Base-by-base conservation (phyloP, 1,140 invertebrate genomes). In the Lepidostoma basale region DNA sequence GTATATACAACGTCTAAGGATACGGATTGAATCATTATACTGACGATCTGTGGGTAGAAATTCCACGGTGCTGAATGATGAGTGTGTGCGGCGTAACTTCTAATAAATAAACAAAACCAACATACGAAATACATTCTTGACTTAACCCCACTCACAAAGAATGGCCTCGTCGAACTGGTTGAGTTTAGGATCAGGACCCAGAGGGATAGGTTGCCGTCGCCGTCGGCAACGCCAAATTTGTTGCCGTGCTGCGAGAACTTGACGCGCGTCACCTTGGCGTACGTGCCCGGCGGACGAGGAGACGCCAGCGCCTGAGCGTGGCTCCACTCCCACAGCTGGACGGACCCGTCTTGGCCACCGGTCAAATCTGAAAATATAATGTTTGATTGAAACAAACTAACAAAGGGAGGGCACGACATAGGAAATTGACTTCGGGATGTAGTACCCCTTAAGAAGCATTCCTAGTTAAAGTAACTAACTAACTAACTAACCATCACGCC, bases 311-410 rank as follows among this genome's bases (percentile, higher is more conserved):
- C 90, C 66, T 94, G 91, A 30, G 89, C 87, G 79, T 98, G 96
- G 18, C 93, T 94, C 96, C 97, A 99, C 84, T 99, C 97, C 96
- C 97, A 98, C 66, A 99, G 85, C 69, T 94, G 90, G 3, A 99
- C 97, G 1, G 96, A 98, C 9, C 98, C 98, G 85, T 99, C 98
- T 78, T 97, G 93, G 58, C 94, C 93, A 60, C 98, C 98, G 56
- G 95, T 98, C 73, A 99, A 80, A 84, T 99, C 95, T 96, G 74
- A 42, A 76, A 67, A 67, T 75, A 33, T 33, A 45, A 9, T 45
- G n/a, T n/a, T n/a, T n/a, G n/a, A n/a, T n/a, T n/a, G n/a, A 36
- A 8, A 36, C 6, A 36, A 36, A n/a, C n/a, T 36, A 36, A n/a
- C n/a, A n/a, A n/a, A n/a, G n/a, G n/a, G n/a, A n/a, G n/a, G n/a